Evolutionary conservation across 2,113 vertebrate genomes (phyloP).

Genomic region (Ictidomys tridecemlineatus): DNA sequence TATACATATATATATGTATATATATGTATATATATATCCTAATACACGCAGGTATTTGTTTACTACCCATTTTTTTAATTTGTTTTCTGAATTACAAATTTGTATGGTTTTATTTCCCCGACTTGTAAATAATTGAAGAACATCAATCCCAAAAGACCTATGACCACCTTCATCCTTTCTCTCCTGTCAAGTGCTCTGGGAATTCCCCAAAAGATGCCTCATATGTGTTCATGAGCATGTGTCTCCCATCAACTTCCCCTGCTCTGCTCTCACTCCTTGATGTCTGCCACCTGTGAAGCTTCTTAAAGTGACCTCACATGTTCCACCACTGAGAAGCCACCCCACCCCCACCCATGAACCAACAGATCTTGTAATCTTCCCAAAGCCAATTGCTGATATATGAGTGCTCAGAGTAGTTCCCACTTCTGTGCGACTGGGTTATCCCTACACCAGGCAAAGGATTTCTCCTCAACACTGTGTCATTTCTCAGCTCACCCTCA

Average conservation of each 20-base stretch:
- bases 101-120: background rate
- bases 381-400: background rate
- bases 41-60: background rate
- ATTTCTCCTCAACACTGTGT: background rate
- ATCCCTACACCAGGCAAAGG: background rate
- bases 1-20: background rate
- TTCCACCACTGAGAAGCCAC: background rate
- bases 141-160: slow-evolving; percentile 3
- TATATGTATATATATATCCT: background rate
- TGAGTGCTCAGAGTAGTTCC: background rate
- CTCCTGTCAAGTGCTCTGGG: background rate
- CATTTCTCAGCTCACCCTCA: too few relatives aligned
- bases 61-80: background rate
- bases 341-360: background rate
- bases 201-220: background rate
- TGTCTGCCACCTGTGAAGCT: background rate
- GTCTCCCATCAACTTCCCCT: background rate
- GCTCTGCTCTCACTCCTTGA: background rate
- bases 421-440: background rate
- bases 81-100: background rate
- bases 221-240: background rate
- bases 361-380: background rate
- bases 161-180: background rate
- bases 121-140: slow-evolving; percentile 30
- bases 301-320: background rate